These are phyloP conservation scores for Ceyx cyanopectus DNA, from an alignment of 2,113 vertebrate species.

Conservation along the genomic window DNA sequence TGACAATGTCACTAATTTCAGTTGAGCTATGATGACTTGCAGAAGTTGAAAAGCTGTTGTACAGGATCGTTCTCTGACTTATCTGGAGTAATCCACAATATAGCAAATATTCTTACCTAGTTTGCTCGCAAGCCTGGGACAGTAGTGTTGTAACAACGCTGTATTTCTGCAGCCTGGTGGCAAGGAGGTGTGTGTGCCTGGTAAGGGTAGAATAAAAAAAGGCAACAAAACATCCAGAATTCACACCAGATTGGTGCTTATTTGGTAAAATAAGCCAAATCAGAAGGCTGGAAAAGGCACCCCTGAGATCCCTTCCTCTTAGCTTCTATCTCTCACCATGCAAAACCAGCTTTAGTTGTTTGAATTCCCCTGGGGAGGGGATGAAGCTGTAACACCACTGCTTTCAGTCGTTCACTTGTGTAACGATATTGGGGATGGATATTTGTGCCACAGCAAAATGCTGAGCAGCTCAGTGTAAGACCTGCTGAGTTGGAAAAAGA, in stretches of 20 bases:
- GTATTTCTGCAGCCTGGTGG: not conserved
- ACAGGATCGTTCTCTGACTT: not conserved
- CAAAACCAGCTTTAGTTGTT: not conserved
- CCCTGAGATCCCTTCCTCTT: not conserved
- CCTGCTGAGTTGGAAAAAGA: constrained; percentile 55
- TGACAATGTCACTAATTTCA: not conserved
- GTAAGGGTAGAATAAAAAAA: not conserved
- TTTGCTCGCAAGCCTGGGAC: not conserved
- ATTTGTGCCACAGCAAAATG: constrained; percentile 21
- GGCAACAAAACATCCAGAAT: not conserved
- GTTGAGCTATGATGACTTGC: not conserved
- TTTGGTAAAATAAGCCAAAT: not conserved
- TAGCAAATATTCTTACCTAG: not conserved
- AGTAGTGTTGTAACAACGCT: not conserved
- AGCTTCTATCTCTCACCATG: not conserved
- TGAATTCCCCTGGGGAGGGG: not conserved
- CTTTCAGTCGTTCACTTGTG: not conserved
- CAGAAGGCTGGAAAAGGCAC: not conserved
- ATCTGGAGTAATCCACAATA: not conserved
- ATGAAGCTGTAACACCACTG: not conserved
- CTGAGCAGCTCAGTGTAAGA: constrained; percentile 39
- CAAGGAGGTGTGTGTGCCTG: not conserved
- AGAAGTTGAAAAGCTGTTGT: not conserved
- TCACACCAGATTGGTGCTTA: not conserved
- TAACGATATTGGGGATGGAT: not conserved